A percentile compares a stretch with the other conserved stretches of the same genome.
phyloP scores from a whole-genome alignment of 1,140 invertebrate species.

The Paralvinella palmiformis region DNA sequence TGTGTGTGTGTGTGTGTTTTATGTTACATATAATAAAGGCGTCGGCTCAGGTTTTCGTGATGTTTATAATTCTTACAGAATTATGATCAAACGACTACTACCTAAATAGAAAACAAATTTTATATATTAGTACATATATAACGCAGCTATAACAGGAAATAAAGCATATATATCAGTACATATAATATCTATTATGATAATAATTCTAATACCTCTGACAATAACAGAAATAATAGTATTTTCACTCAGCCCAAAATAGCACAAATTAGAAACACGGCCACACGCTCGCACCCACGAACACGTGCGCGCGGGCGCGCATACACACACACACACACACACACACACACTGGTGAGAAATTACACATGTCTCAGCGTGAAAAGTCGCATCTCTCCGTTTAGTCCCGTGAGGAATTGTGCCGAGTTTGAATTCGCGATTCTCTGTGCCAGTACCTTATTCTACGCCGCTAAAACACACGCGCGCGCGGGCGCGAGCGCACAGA shows the following conservation, averaged over 20 bases:
- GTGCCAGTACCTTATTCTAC: no score
- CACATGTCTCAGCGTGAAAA: background rate
- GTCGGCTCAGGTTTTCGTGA: background rate
- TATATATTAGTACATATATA: no score
- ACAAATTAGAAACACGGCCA: background rate
- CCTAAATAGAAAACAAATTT: no score
- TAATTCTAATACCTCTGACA: background rate
- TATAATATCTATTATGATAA: background rate
- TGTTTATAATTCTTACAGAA: background rate
- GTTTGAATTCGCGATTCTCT: no score
- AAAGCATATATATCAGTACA: no score
- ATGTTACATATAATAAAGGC: background rate
- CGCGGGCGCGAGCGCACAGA: no score
- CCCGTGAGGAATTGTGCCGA: no score
- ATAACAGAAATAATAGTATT: background rate
- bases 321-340: background rate
- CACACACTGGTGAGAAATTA: background rate
- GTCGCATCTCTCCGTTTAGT: background rate
- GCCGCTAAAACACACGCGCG: no score
- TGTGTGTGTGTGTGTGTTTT: background rate
- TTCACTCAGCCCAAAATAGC: background rate
- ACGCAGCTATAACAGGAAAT: no score
- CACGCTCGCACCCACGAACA: background rate
- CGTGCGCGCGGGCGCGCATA: background rate
- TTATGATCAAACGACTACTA: no score